A percentile compares a stretch with the other conserved stretches of the same genome.
Evolutionary conservation across 2,888 invertebrate species (phyloP).

Genomic region (Venusia cambrica): DNA sequence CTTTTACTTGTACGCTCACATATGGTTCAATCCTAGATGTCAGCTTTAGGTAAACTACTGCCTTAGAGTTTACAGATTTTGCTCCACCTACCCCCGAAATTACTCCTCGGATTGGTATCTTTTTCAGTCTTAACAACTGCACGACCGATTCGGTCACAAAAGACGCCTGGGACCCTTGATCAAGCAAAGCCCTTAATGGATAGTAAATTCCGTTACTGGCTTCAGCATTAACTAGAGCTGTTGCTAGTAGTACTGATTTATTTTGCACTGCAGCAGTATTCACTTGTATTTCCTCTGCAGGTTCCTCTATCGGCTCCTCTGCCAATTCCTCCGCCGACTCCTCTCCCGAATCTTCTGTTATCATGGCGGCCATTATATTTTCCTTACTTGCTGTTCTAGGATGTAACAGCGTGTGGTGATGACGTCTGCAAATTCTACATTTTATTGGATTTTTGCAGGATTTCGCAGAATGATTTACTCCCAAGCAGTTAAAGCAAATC

Average conservation of each 20-base stretch:
- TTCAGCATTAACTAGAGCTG: constrained; percentile 1
- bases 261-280: constrained; percentile 1
- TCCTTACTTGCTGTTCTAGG: constrained; percentile 6
- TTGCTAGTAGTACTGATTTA: constrained; percentile 4
- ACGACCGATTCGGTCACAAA: constrained; percentile 16
- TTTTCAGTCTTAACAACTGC: constrained; percentile 2
- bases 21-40: not conserved
- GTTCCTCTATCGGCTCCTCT: constrained; percentile 1
- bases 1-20: not conserved
- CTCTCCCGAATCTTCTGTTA: constrained; percentile 3
- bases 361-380: not conserved
- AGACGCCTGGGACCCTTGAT: constrained; percentile 19
- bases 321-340: not conserved
- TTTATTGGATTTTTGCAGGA: not conserved
- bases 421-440: constrained; percentile 1
- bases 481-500: constrained; percentile 11
- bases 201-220: not conserved
- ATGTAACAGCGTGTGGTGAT: constrained; percentile 17
- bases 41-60: not conserved
- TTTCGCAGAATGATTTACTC: constrained; percentile 9
- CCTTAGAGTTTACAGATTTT: not conserved
- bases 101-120: not conserved
- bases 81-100: constrained; percentile 5
- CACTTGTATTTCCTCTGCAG: constrained; percentile 1
- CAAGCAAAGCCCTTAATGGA: constrained; percentile 7